Percentiles rank a stretch among this genome's conserved stretches.
Conservation (phyloP, 1,140 invertebrate species). For the Sitophilus oryzae region DNA sequence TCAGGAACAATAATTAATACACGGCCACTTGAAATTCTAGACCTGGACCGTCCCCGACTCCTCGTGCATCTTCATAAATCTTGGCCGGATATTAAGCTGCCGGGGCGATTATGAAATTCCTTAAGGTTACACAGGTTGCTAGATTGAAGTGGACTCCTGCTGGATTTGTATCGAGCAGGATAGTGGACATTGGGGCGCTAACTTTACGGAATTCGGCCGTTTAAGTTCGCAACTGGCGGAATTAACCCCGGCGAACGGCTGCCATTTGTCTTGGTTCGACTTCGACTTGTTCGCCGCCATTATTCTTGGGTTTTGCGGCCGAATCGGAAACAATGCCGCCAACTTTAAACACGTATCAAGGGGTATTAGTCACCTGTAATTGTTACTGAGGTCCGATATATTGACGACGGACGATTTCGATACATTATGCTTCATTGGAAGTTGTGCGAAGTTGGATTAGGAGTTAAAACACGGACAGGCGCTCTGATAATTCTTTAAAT, state of each 20-base stretch:
- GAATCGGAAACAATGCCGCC: conserved; percentile 43
- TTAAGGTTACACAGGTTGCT: conserved; percentile 30
- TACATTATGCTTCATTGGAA: conserved; percentile 40
- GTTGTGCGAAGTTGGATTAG: conserved; percentile 35
- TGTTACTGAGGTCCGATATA: conserved; percentile 36
- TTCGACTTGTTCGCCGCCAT: conserved; percentile 33
- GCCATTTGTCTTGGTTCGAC: conserved; percentile 45
- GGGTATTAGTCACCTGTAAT: conserved; percentile 43
- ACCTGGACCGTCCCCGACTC: conserved; percentile 10
- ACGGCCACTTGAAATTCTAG: conserved; percentile 12
- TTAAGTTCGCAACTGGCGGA: conserved; percentile 40
- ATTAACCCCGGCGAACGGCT: conserved; percentile 42
- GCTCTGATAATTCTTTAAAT: too few species aligned
- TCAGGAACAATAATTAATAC: conserved; percentile 22
- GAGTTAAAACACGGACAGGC: not conserved
- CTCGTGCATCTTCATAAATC: conserved; percentile 24
- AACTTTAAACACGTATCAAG: conserved; percentile 44
- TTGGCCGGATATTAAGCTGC: conserved; percentile 18
- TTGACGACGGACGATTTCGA: conserved; percentile 39
- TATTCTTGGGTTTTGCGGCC: conserved; percentile 39
- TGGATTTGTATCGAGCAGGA: conserved; percentile 37
- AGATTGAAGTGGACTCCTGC: conserved; percentile 24
- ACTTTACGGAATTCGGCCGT: conserved; percentile 40
- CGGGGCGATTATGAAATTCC: conserved; percentile 31
- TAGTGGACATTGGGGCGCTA: conserved; percentile 28